Percentiles rank a stretch among this genome's conserved stretches.
These are phyloP conservation scores for Mermis nigrescens DNA, from an alignment of 2,888 invertebrate genomes.

Conservation along the genomic window DNA sequence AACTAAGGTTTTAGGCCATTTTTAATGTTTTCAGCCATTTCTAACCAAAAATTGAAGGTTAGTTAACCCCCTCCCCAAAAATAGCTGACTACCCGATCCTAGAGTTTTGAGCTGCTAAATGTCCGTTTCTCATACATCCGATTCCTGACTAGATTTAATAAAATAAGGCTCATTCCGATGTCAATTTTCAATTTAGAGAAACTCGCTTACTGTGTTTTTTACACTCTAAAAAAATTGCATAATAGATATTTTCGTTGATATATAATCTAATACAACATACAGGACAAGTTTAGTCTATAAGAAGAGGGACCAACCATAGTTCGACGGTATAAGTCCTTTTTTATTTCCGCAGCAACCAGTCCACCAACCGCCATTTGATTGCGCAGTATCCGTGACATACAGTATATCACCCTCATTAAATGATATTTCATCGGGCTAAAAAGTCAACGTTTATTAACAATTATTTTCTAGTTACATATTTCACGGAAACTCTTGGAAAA, in stretches of 20 bases:
- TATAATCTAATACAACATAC: neutral
- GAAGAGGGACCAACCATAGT: conserved; percentile 39
- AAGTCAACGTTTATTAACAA: neutral
- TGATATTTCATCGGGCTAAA: conserved; percentile 43
- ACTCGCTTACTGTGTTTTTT: no score
- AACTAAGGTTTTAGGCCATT: no score
- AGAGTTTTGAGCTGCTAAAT: no score
- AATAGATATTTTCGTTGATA: neutral
- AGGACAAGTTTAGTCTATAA: neutral
- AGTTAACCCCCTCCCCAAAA: no score
- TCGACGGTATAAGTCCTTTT: conserved; percentile 43
- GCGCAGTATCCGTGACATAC: conserved; percentile 24
- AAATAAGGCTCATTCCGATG: no score
- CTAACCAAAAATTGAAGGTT: no score
- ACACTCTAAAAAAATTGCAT: neutral
- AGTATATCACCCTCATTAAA: conserved; percentile 46
- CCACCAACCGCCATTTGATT: conserved; percentile 41
- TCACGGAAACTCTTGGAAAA: no score
- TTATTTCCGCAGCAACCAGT: conserved; percentile 41
- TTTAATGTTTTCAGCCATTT: no score
- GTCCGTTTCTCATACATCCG: no score
- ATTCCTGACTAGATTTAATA: no score
- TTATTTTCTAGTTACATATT: neutral
- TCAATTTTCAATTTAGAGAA: no score
- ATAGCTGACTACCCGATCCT: no score